Conservation (phyloP, 1,140 invertebrate genomes). For the Anoplophora glabripennis region DNA sequence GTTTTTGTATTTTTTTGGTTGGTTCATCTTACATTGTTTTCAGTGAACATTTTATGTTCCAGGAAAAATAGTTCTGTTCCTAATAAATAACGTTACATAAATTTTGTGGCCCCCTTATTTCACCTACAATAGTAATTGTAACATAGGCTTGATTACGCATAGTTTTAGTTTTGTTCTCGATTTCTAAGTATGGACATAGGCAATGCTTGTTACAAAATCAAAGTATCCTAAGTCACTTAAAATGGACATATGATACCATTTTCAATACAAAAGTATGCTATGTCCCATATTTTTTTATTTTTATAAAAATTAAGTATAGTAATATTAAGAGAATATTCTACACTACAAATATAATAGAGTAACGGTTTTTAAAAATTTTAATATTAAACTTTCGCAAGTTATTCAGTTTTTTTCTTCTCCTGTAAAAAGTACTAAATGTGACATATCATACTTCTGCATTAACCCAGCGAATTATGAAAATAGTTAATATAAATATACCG, state of each 20-base stretch:
- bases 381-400: too few relatives aligned
- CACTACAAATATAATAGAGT: conserved; percentile 5
- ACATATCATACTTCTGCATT: conserved; percentile 7
- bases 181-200: conserved; percentile 3
- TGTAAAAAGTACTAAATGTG: conserved; percentile 8
- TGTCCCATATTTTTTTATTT: conserved; percentile 7
- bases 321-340: conserved; percentile 9
- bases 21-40: neutral
- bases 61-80: neutral
- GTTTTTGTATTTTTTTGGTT: too few relatives aligned
- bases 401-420: conserved; percentile 4
- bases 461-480: conserved; percentile 4
- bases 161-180: neutral
- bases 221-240: conserved; percentile 9
- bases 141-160: conserved; percentile 7
- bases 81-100: conserved; percentile 8
- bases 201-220: conserved; percentile 8
- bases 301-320: neutral
- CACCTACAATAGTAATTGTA: neutral
- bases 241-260: conserved; percentile 8
- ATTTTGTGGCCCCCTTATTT: conserved; percentile 4
- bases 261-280: conserved; percentile 10
- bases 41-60: conserved; percentile 9
- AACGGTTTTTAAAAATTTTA: conserved; percentile 3
- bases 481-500: too few relatives aligned